A percentile compares a stretch with the other conserved stretches of the same genome.
These are phyloP conservation scores for Brachionus rotundiformis DNA, from an alignment of 1,140 invertebrate species.

Conservation along the genomic window DNA sequence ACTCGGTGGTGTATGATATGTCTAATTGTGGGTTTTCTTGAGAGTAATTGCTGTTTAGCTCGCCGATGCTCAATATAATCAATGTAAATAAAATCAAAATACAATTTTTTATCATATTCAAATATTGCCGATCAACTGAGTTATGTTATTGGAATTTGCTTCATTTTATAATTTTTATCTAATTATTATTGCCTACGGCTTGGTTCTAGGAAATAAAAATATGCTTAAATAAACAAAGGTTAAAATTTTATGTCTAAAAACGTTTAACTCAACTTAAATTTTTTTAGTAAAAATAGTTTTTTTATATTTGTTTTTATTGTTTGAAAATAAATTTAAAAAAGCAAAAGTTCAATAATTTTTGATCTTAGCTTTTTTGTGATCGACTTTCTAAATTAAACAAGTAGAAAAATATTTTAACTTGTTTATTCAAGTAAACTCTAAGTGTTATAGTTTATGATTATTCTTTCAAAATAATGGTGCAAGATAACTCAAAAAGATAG, in stretches of 20 bases:
- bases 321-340: neutral
- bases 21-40: neutral
- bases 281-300: too few species aligned
- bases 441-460: too few species aligned
- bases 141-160: neutral
- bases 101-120: neutral
- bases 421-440: too few species aligned
- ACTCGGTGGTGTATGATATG: neutral
- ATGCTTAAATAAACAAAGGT: too few species aligned
- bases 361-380: too few species aligned
- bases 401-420: too few species aligned
- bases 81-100: neutral
- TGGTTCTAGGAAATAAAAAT: neutral
- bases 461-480: too few species aligned
- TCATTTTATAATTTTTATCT: neutral
- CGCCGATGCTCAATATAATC: neutral
- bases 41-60: neutral
- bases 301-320: neutral
- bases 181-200: neutral
- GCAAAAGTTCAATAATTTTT: neutral
- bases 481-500: neutral
- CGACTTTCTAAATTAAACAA: too few species aligned
- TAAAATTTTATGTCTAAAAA: too few species aligned
- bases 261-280: too few species aligned
- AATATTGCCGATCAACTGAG: neutral